Evolutionary conservation across 53 echinoderm and acorn worm species (phyloP).

Genomic region (Antedon mediterranea): DNA sequence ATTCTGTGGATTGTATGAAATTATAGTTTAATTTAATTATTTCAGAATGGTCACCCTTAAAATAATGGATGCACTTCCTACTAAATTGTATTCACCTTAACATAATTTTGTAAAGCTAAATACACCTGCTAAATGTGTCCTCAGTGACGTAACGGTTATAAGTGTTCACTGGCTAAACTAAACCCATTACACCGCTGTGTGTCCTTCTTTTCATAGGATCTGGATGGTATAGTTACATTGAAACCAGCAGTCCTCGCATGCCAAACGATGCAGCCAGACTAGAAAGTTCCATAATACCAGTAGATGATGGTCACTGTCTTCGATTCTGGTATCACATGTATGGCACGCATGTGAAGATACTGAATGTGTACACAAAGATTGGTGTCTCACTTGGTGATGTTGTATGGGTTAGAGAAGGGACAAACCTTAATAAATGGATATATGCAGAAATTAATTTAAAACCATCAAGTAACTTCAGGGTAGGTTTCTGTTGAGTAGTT

Average conservation of each 20-base stretch:
- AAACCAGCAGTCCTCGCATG: constrained; percentile 6
- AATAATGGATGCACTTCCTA: too few species aligned
- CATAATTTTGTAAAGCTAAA: too few species aligned
- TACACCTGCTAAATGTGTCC: too few species aligned
- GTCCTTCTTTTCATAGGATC: not conserved
- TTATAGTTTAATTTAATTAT: too few species aligned
- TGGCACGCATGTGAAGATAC: constrained; percentile 25
- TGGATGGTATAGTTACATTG: constrained; percentile 71
- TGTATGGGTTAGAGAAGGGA: constrained; percentile 6
- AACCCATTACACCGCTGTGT: too few species aligned
- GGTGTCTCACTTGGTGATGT: not conserved
- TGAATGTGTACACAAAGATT: not conserved
- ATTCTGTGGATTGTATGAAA: too few species aligned
- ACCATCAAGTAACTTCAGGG: constrained; percentile 14
- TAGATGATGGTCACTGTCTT: constrained; percentile 21
- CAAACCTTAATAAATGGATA: constrained; percentile 17
- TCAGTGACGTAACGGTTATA: too few species aligned
- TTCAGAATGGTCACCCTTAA: too few species aligned
- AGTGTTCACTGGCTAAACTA: too few species aligned
- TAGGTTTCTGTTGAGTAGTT: too few species aligned
- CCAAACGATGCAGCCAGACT: constrained; percentile 18
- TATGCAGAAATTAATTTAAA: constrained; percentile 25
- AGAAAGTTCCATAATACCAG: constrained; percentile 4
- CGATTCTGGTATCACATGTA: constrained; percentile 66
- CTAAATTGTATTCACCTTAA: too few species aligned